phyloP scores from a whole-genome alignment of 1,140 invertebrate species.

The Odontomachus brunneus region DNA sequence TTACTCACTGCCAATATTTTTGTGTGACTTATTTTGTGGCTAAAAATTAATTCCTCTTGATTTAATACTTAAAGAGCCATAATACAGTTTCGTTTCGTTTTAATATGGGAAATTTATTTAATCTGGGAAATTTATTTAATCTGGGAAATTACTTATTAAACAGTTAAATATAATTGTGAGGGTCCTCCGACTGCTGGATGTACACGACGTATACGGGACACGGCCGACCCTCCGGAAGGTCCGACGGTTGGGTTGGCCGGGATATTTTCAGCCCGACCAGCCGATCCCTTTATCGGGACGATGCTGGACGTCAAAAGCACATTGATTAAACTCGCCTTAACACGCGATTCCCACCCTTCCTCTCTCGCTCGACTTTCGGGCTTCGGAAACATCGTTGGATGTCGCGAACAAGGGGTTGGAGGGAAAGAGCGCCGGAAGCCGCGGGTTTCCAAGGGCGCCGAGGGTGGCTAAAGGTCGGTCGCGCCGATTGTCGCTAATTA shows the following conservation, averaged over 20 bases:
- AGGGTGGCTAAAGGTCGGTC: constrained; percentile 47
- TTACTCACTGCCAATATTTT: too few relatives aligned
- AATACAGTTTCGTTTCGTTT: too few relatives aligned
- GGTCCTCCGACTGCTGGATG: background rate
- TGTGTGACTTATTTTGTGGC: too few relatives aligned
- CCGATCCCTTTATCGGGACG: constrained; percentile 56
- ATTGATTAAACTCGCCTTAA: constrained; percentile 74
- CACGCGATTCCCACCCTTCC: constrained; percentile 53
- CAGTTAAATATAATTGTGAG: too few relatives aligned
- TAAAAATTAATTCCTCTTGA: too few relatives aligned
- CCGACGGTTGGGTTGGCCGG: background rate
- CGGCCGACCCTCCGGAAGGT: background rate
- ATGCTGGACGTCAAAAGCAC: constrained; percentile 68
- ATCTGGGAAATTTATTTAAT: too few relatives aligned
- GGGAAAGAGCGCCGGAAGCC: too few relatives aligned
- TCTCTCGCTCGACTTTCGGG: constrained; percentile 1
- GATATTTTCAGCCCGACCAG: constrained; percentile 59
- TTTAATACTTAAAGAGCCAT: too few relatives aligned
- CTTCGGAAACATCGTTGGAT: constrained; percentile 16
- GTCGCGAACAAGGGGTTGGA: constrained; percentile 12
- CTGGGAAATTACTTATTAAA: too few relatives aligned
- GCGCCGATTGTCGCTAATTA: constrained; percentile 8
- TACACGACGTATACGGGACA: too few relatives aligned
- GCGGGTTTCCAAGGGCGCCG: constrained; percentile 39
- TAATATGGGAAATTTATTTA: too few relatives aligned